A percentile compares a stretch with the other conserved stretches of the same genome.
Evolutionary conservation across 2,888 invertebrate species (phyloP).

Genomic region (Metacarcinus magister): DNA sequence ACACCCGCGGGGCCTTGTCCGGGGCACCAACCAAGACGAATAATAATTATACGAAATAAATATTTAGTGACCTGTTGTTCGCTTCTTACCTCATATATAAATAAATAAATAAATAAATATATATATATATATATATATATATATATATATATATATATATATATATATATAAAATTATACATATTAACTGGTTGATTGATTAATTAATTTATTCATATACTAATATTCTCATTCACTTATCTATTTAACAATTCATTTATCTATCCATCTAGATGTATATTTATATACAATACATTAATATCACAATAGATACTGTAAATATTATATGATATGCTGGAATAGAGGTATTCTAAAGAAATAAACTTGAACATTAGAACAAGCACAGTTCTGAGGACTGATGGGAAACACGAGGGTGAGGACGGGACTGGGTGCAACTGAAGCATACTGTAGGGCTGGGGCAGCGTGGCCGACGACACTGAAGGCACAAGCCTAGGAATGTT

Average conservation of each 20-base stretch:
- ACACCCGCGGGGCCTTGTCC: conserved; percentile 29
- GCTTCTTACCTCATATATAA: background rate
- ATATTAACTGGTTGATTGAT: background rate
- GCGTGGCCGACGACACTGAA: background rate
- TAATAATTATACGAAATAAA: background rate
- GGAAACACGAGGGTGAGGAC: background rate
- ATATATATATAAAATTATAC: conserved; percentile 49
- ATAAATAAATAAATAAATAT: conserved; percentile 67
- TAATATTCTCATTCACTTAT: background rate
- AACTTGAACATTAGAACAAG: background rate
- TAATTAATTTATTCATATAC: conserved; percentile 8
- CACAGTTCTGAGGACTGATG: background rate
- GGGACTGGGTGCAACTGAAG: background rate
- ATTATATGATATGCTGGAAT: background rate
- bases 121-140: conserved; percentile 64
- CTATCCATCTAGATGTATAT: background rate
- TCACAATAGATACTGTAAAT: background rate
- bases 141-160: conserved; percentile 54
- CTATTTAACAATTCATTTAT: background rate
- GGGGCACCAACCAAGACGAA: background rate
- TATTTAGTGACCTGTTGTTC: background rate
- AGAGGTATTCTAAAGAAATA: background rate
- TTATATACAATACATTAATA: background rate
- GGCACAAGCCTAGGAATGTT: background rate
- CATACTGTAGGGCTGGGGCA: background rate